These are phyloP conservation scores for Thripadectes ignobilis DNA, from an alignment of 2,797 vertebrate genomes.

Conservation along the genomic window DNA sequence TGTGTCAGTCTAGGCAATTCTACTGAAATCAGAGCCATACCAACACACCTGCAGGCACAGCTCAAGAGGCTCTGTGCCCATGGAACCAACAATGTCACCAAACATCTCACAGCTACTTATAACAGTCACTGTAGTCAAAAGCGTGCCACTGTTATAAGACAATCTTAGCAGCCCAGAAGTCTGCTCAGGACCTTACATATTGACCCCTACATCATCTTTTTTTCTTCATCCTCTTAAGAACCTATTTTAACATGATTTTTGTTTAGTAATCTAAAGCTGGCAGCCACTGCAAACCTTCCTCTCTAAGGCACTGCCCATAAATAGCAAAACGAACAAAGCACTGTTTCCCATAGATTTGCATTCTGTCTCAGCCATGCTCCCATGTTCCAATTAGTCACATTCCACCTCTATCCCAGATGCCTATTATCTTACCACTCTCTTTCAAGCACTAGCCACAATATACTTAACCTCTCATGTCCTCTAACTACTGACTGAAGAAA, in stretches of 20 bases:
- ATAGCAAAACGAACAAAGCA: background rate
- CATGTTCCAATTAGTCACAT: background rate
- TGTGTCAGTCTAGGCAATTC: background rate
- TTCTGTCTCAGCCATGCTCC: background rate
- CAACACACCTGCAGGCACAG: background rate
- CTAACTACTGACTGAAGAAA: background rate
- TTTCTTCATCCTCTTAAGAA: background rate
- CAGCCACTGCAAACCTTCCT: background rate
- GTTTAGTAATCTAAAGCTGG: background rate
- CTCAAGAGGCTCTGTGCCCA: background rate
- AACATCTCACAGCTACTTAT: background rate
- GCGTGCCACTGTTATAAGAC: background rate
- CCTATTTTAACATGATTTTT: background rate
- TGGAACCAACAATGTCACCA: background rate
- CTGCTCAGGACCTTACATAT: background rate
- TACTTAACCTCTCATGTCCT: background rate
- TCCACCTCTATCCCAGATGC: background rate
- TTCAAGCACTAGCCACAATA: background rate
- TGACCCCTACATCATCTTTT: too few relatives aligned
- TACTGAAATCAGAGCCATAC: background rate
- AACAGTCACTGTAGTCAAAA: background rate
- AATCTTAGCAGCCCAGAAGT: background rate
- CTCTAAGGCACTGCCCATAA: background rate
- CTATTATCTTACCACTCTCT: background rate
- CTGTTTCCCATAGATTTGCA: background rate